Evolutionary conservation across 2,113 vertebrate genomes (phyloP).

Genomic region (Percina caprodes): DNA sequence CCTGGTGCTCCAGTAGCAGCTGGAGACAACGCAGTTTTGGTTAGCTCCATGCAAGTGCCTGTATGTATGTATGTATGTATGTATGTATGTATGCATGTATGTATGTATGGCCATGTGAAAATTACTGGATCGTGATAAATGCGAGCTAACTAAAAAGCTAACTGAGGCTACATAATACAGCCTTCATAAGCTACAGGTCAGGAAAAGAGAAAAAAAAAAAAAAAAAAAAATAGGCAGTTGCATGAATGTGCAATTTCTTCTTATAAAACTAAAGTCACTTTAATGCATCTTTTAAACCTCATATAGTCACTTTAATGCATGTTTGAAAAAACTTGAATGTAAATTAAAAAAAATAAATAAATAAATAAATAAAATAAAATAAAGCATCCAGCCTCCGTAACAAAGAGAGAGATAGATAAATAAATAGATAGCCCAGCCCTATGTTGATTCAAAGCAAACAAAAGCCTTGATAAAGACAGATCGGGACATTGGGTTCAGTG

Average conservation of each 20-base stretch:
- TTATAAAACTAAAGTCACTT: neutral
- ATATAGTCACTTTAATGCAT: neutral
- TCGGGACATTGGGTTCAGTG: neutral
- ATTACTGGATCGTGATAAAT: neutral
- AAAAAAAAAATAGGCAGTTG: too few relatives aligned
- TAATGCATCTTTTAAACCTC: neutral
- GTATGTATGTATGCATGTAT: too few relatives aligned
- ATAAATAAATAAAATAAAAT: neutral
- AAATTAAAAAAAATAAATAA: neutral
- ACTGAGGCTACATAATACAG: too few relatives aligned
- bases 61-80: too few relatives aligned
- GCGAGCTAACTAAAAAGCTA: too few relatives aligned
- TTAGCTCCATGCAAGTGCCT: neutral
- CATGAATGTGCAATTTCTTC: too few relatives aligned
- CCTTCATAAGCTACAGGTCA: too few relatives aligned
- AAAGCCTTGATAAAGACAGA: neutral
- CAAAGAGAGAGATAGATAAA: too few relatives aligned
- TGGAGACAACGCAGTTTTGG: slow-evolving; percentile 55
- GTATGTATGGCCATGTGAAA: neutral
- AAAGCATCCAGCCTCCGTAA: neutral
- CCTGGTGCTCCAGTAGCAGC: slow-evolving; percentile 90
- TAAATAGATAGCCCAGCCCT: too few relatives aligned
- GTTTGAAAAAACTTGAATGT: neutral
- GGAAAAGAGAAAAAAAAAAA: too few relatives aligned
- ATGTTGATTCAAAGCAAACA: slow-evolving; percentile 30